Evolutionary conservation across 92 coral and sea anemone genomes (phyloP).

Genomic region (Epizoanthus fatuus): DNA sequence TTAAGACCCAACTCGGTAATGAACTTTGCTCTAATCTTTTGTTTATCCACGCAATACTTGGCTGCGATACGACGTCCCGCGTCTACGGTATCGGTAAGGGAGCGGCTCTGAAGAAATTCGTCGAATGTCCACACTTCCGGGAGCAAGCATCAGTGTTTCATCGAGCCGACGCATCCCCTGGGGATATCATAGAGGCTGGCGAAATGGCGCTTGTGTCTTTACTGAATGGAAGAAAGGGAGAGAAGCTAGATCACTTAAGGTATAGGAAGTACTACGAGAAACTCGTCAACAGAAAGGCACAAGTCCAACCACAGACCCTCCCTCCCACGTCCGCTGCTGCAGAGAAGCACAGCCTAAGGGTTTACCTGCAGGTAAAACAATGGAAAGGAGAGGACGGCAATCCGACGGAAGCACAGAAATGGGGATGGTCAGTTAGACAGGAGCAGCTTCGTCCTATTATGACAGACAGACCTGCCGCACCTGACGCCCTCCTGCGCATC

Average conservation of each 20-base stretch:
- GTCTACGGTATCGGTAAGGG: constrained; percentile 45
- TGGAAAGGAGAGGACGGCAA: constrained; percentile 47
- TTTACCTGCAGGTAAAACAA: constrained; percentile 40
- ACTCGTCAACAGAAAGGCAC: constrained; percentile 37
- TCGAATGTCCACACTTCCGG: constrained; percentile 39
- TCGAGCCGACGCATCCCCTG: constrained; percentile 22
- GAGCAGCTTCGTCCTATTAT: constrained; percentile 5
- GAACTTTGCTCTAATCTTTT: constrained; percentile 54
- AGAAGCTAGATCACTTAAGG: constrained; percentile 59
- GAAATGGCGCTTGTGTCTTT: constrained; percentile 68
- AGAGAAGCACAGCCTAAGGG: constrained; percentile 46
- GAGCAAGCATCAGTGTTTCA: constrained; percentile 67
- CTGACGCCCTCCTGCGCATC: constrained; percentile 34
- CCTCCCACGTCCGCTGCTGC: constrained; percentile 70
- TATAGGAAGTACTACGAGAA: constrained; percentile 56
- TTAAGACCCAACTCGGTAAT: constrained; percentile 21
- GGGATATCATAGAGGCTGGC: constrained; percentile 53
- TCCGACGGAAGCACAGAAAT: constrained; percentile 9
- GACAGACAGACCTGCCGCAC: constrained; percentile 47
- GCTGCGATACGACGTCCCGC: constrained; percentile 65
- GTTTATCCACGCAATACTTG: constrained; percentile 57
- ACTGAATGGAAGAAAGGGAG: constrained; percentile 65
- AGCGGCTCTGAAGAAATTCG: constrained; percentile 46
- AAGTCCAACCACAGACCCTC: constrained; percentile 55
- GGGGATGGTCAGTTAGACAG: constrained; percentile 31